Conservation (phyloP, 92 coral and sea anemone species). For the Phymanthus crucifer region DNA sequence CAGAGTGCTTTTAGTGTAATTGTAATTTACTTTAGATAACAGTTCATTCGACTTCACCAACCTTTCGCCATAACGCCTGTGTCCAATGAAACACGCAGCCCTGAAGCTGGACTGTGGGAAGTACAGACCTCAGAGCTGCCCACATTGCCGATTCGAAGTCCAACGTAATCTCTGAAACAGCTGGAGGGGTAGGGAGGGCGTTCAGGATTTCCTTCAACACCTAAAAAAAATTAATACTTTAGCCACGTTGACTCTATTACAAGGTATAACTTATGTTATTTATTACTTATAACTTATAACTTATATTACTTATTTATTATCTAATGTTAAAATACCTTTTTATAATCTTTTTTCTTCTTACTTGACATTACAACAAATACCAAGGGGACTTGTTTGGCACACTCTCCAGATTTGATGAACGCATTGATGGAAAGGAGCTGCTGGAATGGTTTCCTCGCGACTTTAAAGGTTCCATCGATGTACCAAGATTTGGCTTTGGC, state of each 20-base stretch:
- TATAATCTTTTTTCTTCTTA: constrained; percentile 41
- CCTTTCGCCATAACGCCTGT: constrained; percentile 39
- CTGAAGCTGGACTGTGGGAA: constrained; percentile 26
- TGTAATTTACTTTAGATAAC: background rate
- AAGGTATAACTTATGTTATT: background rate
- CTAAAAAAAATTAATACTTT: constrained; percentile 4
- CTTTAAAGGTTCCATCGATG: constrained; percentile 54
- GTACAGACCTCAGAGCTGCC: constrained; percentile 30
- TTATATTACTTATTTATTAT: background rate
- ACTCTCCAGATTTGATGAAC: constrained; percentile 40
- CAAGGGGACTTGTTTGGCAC: constrained; percentile 56
- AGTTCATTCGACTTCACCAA: background rate
- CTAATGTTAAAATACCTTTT: constrained; percentile 25
- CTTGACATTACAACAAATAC: constrained; percentile 41
- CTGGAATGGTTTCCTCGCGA: constrained; percentile 42
- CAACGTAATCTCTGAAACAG: constrained; percentile 1
- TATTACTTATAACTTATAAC: background rate
- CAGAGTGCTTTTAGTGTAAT: background rate
- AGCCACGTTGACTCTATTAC: background rate
- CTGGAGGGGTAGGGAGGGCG: background rate
- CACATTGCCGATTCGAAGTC: constrained; percentile 37
- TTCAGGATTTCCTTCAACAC: constrained; percentile 10
- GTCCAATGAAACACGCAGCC: constrained; percentile 41
- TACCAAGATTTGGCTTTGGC: constrained; percentile 53
- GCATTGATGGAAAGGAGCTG: constrained; percentile 51